Evolutionary conservation across 2,888 invertebrate genomes (phyloP), one percentile per base, ranked within the genome.

Genomic region (Tetropium fuscum): DNA sequence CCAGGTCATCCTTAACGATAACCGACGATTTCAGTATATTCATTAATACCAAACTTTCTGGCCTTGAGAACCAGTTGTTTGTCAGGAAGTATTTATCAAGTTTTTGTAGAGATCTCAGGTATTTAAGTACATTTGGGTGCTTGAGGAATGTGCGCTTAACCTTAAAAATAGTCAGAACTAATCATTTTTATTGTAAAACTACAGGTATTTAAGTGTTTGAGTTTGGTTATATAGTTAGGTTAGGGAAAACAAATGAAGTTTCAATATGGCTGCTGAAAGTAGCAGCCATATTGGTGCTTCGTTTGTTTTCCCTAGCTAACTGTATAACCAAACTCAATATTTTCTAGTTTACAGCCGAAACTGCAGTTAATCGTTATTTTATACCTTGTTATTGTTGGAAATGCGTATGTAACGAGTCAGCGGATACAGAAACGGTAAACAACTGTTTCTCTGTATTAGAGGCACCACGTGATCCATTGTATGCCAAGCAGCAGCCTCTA

Each of bases 51-150:
- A 84, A 83, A 5, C 84, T 83, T 80, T 90, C 90, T 69, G 86
- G 83, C 81, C 87, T 87, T 0, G 88, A 87, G 73, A 87, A 87
- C 87, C 87, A 88, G 73, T 87, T 87, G 38, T 82, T 82, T 56
- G 81, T 82, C n/a, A 87, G 78, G 69, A 80, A 81, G 58, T 76
- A 80, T 40, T 70, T 71, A 11, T 69, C 55, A 1, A 69, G 45
- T 7, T 65, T 57, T 61, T 81, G 79, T 10, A 87, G 62, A 48
- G 75, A 77, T 49, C 73, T 76, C 15, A 87, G 74, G 74, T 87
- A 88, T 69, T 71, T 54, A 68, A 70, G 45, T 75, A 79, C 70
- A 75, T 81, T 74, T 75, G 74, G 48, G 53, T 80, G 74, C 8
- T 69, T 69, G 16, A 87, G 68, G 68, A 84, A 85, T 13, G 68